A percentile compares a stretch with the other conserved stretches of the same genome.
Evolutionary conservation across 2,113 vertebrate genomes (phyloP).

Genomic region (Podarcis raffonei): DNA sequence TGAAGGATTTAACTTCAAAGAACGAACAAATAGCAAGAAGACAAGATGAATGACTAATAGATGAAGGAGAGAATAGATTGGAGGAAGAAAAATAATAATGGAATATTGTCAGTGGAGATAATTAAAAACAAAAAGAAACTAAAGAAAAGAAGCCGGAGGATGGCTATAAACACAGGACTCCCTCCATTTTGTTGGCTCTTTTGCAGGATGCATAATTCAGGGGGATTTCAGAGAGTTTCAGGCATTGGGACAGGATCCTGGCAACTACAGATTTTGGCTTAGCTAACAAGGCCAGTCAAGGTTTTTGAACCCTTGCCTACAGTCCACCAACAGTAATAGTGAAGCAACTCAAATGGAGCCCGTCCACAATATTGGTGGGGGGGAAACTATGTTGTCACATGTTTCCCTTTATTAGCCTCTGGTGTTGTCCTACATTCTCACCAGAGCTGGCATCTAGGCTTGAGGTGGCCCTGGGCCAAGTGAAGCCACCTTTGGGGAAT

Average conservation of each 20-base stretch:
- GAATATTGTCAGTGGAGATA: background rate
- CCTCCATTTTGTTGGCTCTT: background rate
- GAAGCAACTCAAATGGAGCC: background rate
- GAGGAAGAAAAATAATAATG: background rate
- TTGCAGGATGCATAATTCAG: background rate
- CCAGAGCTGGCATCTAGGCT: background rate
- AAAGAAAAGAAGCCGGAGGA: background rate
- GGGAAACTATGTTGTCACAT: background rate
- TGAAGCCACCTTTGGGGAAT: background rate
- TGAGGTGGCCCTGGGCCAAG: background rate
- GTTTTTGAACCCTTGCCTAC: background rate
- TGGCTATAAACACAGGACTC: background rate
- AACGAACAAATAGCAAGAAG: constrained; percentile 2
- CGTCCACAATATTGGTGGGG: background rate
- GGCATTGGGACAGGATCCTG: background rate
- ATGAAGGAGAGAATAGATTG: background rate
- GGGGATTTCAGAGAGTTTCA: background rate
- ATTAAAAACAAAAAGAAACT: background rate
- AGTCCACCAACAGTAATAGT: background rate
- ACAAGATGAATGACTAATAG: background rate
- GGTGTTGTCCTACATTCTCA: background rate
- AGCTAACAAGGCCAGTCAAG: background rate
- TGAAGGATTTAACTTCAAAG: constrained; percentile 15
- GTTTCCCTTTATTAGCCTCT: background rate
- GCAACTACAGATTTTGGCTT: background rate